Conservation (phyloP, 2,113 vertebrate genomes). For the Tupaia tana region DNA sequence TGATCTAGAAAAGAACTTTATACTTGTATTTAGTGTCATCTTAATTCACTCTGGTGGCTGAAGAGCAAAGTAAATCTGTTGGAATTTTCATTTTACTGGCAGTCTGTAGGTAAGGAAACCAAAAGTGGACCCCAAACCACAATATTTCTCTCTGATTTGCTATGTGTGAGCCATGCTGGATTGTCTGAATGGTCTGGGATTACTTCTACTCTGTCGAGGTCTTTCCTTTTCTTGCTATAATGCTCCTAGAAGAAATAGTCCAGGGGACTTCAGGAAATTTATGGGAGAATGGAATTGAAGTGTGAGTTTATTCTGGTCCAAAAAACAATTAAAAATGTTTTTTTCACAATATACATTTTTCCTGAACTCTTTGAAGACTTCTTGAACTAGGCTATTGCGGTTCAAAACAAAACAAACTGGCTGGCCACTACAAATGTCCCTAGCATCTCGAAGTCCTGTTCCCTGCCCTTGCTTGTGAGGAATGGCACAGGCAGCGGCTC, state of each 20-base stretch:
- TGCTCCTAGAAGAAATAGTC: neutral
- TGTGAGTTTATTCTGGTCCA: too few relatives aligned
- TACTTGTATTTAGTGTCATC: constrained; percentile 22
- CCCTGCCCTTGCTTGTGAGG: neutral
- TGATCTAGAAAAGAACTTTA: constrained; percentile 52
- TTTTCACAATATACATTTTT: too few relatives aligned
- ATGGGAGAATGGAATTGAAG: too few relatives aligned
- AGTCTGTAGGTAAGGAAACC: neutral
- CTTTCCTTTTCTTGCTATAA: neutral
- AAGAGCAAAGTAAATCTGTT: constrained; percentile 17
- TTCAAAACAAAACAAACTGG: neutral
- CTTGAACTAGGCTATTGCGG: too few relatives aligned
- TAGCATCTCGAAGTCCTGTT: neutral
- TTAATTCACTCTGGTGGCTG: neutral
- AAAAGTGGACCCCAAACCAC: neutral
- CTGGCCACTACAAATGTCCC: neutral
- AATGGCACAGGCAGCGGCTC: neutral
- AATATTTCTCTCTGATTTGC: neutral
- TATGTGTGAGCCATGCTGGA: neutral
- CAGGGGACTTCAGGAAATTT: too few relatives aligned
- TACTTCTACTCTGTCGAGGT: neutral
- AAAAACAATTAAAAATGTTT: too few relatives aligned
- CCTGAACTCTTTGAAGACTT: too few relatives aligned
- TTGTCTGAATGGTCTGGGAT: neutral
- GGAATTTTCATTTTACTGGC: constrained; percentile 27